Conservation (phyloP, 2,888 invertebrate genomes). For the Eupithecia subumbrata region DNA sequence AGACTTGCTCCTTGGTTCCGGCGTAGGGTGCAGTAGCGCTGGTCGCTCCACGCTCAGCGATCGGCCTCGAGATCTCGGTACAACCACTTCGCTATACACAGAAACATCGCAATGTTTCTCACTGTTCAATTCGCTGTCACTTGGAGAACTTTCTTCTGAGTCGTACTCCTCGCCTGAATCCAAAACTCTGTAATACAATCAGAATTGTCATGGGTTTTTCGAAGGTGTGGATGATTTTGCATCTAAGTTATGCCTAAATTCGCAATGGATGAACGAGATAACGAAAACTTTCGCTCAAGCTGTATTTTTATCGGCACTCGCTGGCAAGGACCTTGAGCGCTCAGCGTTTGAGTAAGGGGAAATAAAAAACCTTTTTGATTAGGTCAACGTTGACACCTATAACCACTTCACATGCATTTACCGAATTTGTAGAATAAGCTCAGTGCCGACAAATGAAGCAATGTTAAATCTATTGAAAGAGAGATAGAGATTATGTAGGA, state of each 20-base stretch:
- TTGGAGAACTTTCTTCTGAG: slow-evolving; percentile 52
- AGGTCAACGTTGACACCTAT: neutral
- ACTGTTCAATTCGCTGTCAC: slow-evolving; percentile 46
- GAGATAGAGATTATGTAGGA: too few species aligned
- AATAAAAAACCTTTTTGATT: too few species aligned
- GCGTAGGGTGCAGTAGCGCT: slow-evolving; percentile 55
- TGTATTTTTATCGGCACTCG: neutral
- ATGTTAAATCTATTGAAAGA: too few species aligned
- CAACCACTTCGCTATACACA: slow-evolving; percentile 57
- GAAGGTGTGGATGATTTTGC: neutral
- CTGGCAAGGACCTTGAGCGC: neutral
- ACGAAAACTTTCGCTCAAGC: neutral
- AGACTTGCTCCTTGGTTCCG: slow-evolving; percentile 75
- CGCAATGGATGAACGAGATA: neutral
- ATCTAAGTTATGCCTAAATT: neutral
- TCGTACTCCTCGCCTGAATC: slow-evolving; percentile 56
- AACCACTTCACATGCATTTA: neutral
- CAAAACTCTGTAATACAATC: slow-evolving; percentile 55
- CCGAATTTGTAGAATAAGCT: neutral
- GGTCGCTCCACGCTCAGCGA: slow-evolving; percentile 71
- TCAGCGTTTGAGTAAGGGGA: neutral
- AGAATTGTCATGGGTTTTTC: neutral
- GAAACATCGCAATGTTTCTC: slow-evolving; percentile 58
- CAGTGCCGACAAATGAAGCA: neutral
- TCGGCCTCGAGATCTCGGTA: slow-evolving; percentile 56